Base-by-base conservation (phyloP, 2,113 vertebrate species). In the Heterocephalus glaber region DNA sequence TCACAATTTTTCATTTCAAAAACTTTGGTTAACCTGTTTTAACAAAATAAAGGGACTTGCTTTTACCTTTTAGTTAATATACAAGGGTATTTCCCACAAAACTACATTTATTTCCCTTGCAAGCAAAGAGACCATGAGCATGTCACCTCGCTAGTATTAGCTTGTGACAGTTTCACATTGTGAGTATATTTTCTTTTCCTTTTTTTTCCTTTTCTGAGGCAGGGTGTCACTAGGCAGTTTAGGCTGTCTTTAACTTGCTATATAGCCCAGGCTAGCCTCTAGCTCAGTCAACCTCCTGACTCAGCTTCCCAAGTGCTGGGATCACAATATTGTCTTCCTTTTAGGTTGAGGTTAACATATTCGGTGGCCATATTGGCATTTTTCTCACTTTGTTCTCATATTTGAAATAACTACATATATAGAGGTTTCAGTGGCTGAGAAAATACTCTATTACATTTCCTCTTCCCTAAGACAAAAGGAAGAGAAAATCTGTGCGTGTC, bases 361-460 rank as follows among this genome's bases (percentile, higher is more conserved):
- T 76, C 41, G 66, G 13, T 88, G n/a, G 76, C 11, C 47, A 86
- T 4, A 80, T n/a, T 49, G 33, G 22, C 49, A 85, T 94, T 83
- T 6, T 81, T 41, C 19, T 72, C 88, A 85, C 24, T 84, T 92
- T 90, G 49, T 90, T 77, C 17, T 94, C 52, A 56, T 90, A 81
- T 60, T 83, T 17, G 26, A 56, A 77, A 86, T 86, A 82, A 52
- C 56, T 92, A 80, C 86, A 66, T 77, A 56, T 7, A 49, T 9
- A 66, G 30, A 90, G 0, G 6, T 7, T 89, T 87, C 22, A 56
- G n/a, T 88, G n/a, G 66, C 26, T 90, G 7, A 28, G 86, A 96
- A 95, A 80, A 70, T 72, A 41, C 20, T 41, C 4, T 33, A 66
- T 38, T 76, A 24, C 1, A 5, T 68, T 88, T 88, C 10, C 52